phyloP scores from a whole-genome alignment of 2,888 invertebrate species.

The Melipona beecheii region DNA sequence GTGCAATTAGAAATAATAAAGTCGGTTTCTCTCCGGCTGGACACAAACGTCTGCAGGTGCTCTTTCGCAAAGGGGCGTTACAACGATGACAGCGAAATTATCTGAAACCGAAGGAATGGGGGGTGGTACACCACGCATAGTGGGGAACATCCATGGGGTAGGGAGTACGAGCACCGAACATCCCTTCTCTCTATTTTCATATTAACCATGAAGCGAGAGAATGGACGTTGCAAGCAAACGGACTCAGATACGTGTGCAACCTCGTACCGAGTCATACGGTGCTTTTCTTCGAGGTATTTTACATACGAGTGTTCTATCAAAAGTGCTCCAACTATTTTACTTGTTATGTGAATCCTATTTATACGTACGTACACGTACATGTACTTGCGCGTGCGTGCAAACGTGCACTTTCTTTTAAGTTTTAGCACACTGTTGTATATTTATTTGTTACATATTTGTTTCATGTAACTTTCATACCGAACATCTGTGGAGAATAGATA shows the following conservation, averaged over 20 bases:
- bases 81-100: constrained; percentile 54
- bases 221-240: constrained; percentile 73
- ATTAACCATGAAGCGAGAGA: constrained; percentile 76
- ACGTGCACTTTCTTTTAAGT: not conserved
- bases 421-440: not conserved
- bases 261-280: constrained; percentile 56
- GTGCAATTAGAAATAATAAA: constrained; percentile 18
- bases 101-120: constrained; percentile 49
- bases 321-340: constrained; percentile 2
- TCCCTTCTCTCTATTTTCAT: constrained; percentile 67
- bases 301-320: not conserved
- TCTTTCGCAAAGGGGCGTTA: constrained; percentile 68
- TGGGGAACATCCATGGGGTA: constrained; percentile 58
- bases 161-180: constrained; percentile 55
- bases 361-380: not conserved
- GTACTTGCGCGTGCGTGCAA: not conserved
- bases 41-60: constrained; percentile 53
- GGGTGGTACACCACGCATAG: constrained; percentile 59
- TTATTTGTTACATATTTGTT: not conserved
- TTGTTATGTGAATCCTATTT: not conserved
- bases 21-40: constrained; percentile 5
- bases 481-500: not conserved
- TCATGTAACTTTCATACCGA: not conserved
- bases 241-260: constrained; percentile 75
- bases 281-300: constrained; percentile 11